Conservation (phyloP, 23 tunicate species). For the Phallusia fumigata region DNA sequence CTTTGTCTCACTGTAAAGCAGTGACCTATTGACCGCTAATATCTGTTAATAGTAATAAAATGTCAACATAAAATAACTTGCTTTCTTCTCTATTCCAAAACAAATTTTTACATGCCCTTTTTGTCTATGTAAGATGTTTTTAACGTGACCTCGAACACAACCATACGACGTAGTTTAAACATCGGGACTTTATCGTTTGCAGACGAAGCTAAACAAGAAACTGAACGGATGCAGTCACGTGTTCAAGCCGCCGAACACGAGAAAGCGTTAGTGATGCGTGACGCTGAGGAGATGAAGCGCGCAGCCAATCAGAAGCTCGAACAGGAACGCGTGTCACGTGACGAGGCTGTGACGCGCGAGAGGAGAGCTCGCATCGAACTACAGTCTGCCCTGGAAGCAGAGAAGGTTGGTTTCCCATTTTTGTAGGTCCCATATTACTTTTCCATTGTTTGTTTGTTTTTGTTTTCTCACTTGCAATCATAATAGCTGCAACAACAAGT, state of each 20-base stretch:
- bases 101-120: no score
- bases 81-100: no score
- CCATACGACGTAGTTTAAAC: no score
- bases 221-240: constrained; percentile 60
- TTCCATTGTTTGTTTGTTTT: no score
- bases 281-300: constrained; percentile 30
- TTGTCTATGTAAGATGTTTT: no score
- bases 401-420: constrained; percentile 29
- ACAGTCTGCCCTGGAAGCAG: constrained; percentile 69
- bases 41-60: no score
- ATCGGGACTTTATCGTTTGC: background rate
- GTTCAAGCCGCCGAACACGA: constrained; percentile 70
- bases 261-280: constrained; percentile 32
- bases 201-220: constrained; percentile 79
- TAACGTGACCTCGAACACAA: no score
- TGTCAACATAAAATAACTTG: no score
- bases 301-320: constrained; percentile 25
- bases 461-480: no score
- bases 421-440: background rate
- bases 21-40: no score
- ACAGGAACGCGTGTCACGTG: constrained; percentile 27
- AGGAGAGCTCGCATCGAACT: constrained; percentile 56
- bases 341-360: constrained; percentile 49
- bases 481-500: background rate
- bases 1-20: background rate